Conservation (phyloP, 1,140 invertebrate genomes). For the Sarcophaga bullata region DNA sequence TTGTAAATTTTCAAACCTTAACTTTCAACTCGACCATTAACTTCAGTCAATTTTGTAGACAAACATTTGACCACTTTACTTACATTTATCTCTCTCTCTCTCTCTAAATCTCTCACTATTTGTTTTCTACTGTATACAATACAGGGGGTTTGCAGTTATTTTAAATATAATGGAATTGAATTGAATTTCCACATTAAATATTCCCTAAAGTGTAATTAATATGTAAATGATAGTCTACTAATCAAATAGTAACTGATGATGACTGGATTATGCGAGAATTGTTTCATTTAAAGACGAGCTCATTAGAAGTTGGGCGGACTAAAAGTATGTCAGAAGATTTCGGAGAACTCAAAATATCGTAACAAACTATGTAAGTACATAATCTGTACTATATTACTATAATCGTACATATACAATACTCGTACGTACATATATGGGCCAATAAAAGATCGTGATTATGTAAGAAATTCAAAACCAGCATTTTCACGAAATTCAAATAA, state of each 20-base stretch:
- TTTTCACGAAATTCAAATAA: no score
- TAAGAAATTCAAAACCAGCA: no score
- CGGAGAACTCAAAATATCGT: no score
- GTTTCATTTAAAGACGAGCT: background rate
- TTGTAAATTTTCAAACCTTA: background rate
- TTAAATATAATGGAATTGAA: background rate
- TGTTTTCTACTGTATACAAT: background rate
- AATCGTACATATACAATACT: no score
- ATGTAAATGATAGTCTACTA: slow-evolving; percentile 39
- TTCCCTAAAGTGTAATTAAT: slow-evolving; percentile 40
- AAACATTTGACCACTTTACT: slow-evolving; percentile 2
- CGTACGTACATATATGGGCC: no score
- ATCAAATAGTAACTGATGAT: slow-evolving; percentile 27
- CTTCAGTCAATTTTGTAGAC: slow-evolving; percentile 32
- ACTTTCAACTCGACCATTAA: slow-evolving; percentile 39
- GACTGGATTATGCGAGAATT: background rate
- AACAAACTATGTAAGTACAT: no score
- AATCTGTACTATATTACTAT: no score
- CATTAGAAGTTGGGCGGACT: no score
- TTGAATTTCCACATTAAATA: slow-evolving; percentile 24
- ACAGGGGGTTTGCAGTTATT: background rate
- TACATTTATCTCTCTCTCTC: background rate
- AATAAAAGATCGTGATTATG: no score
- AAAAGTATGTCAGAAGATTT: no score
- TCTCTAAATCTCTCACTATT: background rate